phyloP scores from a whole-genome alignment of 2,888 invertebrate species.

The Meliscaeva auricollis region DNA sequence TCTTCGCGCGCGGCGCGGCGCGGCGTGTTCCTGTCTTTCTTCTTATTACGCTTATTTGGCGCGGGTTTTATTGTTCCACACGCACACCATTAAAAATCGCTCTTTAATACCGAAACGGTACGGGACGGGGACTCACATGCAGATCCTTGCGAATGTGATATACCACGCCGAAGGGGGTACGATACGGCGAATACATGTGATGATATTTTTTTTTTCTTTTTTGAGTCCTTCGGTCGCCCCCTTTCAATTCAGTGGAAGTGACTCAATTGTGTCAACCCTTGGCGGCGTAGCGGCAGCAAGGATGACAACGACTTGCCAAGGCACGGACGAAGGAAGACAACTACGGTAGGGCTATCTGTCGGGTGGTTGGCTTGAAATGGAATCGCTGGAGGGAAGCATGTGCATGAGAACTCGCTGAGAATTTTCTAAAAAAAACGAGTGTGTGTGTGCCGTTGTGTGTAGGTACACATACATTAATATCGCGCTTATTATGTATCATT shows the following conservation, averaged over 20 bases:
- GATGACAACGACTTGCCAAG: conserved; percentile 35
- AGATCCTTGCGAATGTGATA: conserved; percentile 72
- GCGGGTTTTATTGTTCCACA: conserved; percentile 76
- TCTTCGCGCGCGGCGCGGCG: conserved; percentile 71
- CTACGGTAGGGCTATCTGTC: conserved; percentile 65
- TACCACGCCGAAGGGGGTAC: conserved; percentile 50
- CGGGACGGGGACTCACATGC: conserved; percentile 56
- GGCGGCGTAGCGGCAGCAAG: conserved; percentile 41
- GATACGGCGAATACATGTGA: conserved; percentile 47
- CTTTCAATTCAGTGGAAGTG: conserved; percentile 66
- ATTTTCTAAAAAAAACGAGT: not conserved
- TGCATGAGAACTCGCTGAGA: conserved; percentile 56
- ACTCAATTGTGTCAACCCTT: conserved; percentile 74
- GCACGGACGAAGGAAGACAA: conserved; percentile 30
- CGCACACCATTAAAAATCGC: conserved; percentile 47
- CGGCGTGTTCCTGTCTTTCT: conserved; percentile 79
- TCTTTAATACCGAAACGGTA: conserved; percentile 35
- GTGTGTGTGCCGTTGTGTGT: conserved; percentile 47
- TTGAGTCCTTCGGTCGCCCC: conserved; percentile 64
- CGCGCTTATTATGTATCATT: conserved; percentile 76
- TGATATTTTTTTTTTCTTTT: conserved; percentile 47
- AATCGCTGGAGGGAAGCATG: conserved; percentile 70
- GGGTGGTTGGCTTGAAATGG: conserved; percentile 35
- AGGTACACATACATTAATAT: conserved; percentile 14
- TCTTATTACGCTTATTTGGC: conserved; percentile 81